Evolutionary conservation across 2,797 vertebrate genomes (phyloP).

Genomic region (Clarias platycephalus): DNA sequence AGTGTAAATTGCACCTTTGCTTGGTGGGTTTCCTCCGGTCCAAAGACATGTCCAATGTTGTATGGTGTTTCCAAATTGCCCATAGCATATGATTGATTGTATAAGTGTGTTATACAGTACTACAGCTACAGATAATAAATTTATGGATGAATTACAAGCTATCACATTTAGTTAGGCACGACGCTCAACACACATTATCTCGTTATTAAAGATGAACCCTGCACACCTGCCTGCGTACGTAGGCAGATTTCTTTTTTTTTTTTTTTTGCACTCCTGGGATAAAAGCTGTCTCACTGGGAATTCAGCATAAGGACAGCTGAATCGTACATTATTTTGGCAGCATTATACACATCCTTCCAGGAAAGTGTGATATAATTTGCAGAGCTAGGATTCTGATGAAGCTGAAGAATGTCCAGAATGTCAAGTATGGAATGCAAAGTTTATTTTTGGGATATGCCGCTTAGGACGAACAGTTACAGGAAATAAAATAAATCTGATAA

Average conservation of each 20-base stretch:
- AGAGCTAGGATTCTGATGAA: not conserved
- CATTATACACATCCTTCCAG: not conserved
- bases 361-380: not conserved
- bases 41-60: too few relatives aligned
- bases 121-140: too few relatives aligned
- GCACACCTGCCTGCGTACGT: not conserved
- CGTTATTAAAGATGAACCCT: not conserved
- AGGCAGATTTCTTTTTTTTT: not conserved
- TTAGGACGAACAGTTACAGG: too few relatives aligned
- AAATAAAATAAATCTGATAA: not conserved
- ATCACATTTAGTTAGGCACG: not conserved
- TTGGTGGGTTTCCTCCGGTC: too few relatives aligned
- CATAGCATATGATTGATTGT: too few relatives aligned
- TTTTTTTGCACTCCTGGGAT: not conserved
- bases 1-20: too few relatives aligned
- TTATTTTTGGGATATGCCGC: not conserved
- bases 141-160: not conserved
- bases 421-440: not conserved
- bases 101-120: too few relatives aligned
- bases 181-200: not conserved
- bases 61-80: too few relatives aligned
- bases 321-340: slow-evolving; percentile 4
- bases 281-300: not conserved
- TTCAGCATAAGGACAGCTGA: slow-evolving; percentile 3
- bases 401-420: slow-evolving; percentile 1